Evolutionary conservation across 2,113 vertebrate species (phyloP).

Genomic region (Anseranas semipalmata): DNA sequence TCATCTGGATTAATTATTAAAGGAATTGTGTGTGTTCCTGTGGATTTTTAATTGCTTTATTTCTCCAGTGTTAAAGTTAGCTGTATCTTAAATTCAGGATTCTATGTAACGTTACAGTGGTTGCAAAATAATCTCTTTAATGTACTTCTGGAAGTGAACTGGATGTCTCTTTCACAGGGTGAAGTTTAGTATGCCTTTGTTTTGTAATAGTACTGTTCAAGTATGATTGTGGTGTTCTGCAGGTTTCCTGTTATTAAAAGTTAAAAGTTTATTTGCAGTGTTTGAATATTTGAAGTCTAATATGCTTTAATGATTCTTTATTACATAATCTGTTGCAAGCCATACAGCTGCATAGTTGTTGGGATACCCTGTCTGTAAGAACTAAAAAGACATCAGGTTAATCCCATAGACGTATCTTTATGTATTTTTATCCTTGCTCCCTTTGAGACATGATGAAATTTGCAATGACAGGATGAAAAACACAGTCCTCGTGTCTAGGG

Average conservation of each 20-base stretch:
- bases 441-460: neutral
- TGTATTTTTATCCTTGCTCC: neutral
- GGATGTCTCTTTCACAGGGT: neutral
- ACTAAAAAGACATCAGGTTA: neutral
- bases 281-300: neutral
- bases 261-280: neutral
- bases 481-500: no score
- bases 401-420: neutral
- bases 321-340: neutral
- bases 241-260: neutral
- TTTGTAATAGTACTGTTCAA: neutral
- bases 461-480: neutral
- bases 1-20: neutral
- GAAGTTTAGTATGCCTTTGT: neutral
- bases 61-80: accelerated
- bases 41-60: neutral
- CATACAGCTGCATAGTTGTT: accelerated
- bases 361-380: neutral
- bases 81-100: neutral
- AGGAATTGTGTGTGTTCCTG: neutral
- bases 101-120: neutral
- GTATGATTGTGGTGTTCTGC: neutral
- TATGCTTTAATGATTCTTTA: neutral
- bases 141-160: neutral
- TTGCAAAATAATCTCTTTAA: neutral